phyloP scores from a whole-genome alignment of 2,113 vertebrate genomes.

The Salvelinus sp. region DNA sequence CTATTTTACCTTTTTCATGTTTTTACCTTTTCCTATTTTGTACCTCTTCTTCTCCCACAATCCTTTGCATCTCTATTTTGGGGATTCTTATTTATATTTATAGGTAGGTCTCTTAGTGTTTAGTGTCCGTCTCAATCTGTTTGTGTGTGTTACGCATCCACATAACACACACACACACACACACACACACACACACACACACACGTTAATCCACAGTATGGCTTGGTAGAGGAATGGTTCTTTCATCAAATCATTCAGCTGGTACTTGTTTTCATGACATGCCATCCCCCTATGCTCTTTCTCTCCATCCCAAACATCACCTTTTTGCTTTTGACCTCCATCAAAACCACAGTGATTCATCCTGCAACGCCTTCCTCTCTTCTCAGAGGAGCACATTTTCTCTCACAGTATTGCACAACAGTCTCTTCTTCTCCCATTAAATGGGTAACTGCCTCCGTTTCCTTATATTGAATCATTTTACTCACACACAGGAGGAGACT shows the following conservation, averaged over 20 bases:
- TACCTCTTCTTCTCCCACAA: conserved; percentile 57
- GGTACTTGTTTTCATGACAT: conserved; percentile 56
- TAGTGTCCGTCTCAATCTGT: conserved; percentile 59
- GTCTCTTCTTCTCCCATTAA: conserved; percentile 50
- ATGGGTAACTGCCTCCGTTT: conserved; percentile 25
- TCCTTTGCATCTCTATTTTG: conserved; percentile 66
- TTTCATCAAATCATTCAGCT: conserved; percentile 53
- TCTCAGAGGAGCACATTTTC: conserved; percentile 26
- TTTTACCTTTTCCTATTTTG: conserved; percentile 53
- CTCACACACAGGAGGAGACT: conserved; percentile 1
- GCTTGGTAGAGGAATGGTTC: conserved; percentile 38
- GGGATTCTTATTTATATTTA: conserved; percentile 69
- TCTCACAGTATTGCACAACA: conserved; percentile 38
- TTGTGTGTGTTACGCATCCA: conserved; percentile 46
- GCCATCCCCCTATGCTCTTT: conserved; percentile 49
- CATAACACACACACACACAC: conserved; percentile 38
- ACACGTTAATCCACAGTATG: conserved; percentile 15
- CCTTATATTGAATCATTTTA: conserved; percentile 29
- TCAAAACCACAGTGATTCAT: conserved; percentile 48
- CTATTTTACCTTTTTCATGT: conserved; percentile 62
- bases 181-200: conserved; percentile 43
- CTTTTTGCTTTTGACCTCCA: conserved; percentile 29
- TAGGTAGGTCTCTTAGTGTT: conserved; percentile 75
- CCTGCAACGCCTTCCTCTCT: conserved; percentile 30
- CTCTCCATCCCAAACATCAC: conserved; percentile 29